Conservation (phyloP, 2,113 vertebrate species). For the Pholis gunnellus region DNA sequence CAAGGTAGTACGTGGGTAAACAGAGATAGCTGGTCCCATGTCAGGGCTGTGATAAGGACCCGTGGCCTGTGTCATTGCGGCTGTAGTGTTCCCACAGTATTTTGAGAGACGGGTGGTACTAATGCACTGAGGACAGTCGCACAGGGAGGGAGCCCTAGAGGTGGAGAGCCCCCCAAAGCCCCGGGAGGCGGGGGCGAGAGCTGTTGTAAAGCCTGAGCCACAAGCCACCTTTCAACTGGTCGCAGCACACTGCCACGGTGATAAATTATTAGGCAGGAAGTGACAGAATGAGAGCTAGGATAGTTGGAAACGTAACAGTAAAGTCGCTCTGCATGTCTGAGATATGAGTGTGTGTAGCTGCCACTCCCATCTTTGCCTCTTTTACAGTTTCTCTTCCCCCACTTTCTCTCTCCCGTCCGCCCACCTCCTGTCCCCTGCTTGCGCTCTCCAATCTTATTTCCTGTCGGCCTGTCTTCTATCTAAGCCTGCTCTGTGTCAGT, state of each 20-base stretch:
- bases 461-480: conserved; percentile 65
- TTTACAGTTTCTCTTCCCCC: conserved; percentile 41
- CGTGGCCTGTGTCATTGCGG: conserved; percentile 29
- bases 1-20: conserved; percentile 55
- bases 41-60: conserved; percentile 55
- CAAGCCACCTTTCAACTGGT: no score
- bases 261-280: conserved; percentile 28
- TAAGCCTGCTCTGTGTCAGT: conserved; percentile 69
- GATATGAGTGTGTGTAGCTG: conserved; percentile 57
- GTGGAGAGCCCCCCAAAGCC: no score
- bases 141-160: no score
- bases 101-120: not conserved
- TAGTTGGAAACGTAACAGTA: conserved; percentile 35
- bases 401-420: conserved; percentile 40
- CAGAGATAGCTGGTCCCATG: conserved; percentile 61
- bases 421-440: conserved; percentile 58
- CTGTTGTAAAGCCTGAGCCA: no score
- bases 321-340: conserved; percentile 36
- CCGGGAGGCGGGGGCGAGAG: no score
- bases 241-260: not conserved
- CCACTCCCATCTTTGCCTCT: conserved; percentile 53
- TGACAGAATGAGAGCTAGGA: conserved; percentile 8
- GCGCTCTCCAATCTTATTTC: conserved; percentile 67
- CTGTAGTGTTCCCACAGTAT: not conserved
- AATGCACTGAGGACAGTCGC: no score